Base-by-base conservation (phyloP, 2,113 vertebrate species). In the Sphyrna mokarran region DNA sequence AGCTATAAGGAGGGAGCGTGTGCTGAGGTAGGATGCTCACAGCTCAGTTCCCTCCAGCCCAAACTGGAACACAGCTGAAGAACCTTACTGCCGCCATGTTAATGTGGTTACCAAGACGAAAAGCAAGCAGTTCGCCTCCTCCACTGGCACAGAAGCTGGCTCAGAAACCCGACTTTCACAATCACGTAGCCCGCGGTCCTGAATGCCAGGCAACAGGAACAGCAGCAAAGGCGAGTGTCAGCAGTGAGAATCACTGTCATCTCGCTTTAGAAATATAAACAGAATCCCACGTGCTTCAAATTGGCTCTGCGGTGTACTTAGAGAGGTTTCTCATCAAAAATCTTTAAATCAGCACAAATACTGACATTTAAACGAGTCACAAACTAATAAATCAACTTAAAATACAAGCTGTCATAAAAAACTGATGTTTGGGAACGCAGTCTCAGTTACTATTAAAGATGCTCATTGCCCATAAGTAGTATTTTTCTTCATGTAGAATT, bases 61-160 rank as follows among this genome's bases (percentile, higher is more conserved):
- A 40, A 7, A 61, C 91, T 68, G 63, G 23, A 68, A 33, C 90
- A 37, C 16, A 93, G 90, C 90, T 14, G 66, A 66, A 68, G 66
- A 14, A 68, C 66, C 16, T 37, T 61, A 33, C 91, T 22, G 91
- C n/a, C 91, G 91, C 91, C 91, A 94, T 94, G 66, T 69, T 69
- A n/a, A 94, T 37, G 91, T 26, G 91, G 91, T 94, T 94, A 37
- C 91, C 37, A 69, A 69, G 63, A 63, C 61, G 91, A 94, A 63
- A 20, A 43, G 22, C n/a, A 66, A 37, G 22, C n/a, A 66, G n/a
- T n/a, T 14, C 37, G 89, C 61, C 61, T 69, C n/a, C 63, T 40
- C 16, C n/a, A 37, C 63, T 68, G 61, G 66, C 58, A 66, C n/a
- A 33, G 0, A 40, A 85, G 2, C 83, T 40, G 37, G 37, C 87